These are phyloP conservation scores for Meles meles DNA, from an alignment of 2,113 vertebrate genomes.

Conservation along the genomic window DNA sequence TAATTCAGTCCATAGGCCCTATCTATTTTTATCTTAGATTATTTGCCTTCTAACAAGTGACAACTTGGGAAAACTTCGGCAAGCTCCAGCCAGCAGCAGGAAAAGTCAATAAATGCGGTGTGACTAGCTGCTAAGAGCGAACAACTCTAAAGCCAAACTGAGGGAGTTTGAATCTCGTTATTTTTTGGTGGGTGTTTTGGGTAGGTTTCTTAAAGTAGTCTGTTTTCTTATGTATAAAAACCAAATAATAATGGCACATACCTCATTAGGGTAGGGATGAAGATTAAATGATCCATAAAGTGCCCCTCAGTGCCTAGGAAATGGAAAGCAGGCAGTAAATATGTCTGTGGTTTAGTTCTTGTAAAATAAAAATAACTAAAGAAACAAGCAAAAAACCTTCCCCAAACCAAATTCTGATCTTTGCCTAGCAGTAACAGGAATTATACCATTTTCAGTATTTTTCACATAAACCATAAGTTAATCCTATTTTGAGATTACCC, in stretches of 20 bases:
- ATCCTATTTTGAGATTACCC: not conserved
- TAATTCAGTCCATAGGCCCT: not conserved
- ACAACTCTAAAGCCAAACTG: not conserved
- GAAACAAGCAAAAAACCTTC: not conserved
- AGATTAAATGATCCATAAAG: not conserved
- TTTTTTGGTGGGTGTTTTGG: not conserved
- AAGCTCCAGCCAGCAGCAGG: not conserved
- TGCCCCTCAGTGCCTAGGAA: not conserved
- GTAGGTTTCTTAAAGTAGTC: not conserved
- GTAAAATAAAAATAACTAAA: not conserved
- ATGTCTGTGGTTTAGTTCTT: not conserved
- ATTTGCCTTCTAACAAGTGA: not conserved
- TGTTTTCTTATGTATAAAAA: not conserved
- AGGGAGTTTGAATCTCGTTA: not conserved
- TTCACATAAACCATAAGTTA: not conserved
- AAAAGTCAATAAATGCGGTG: not conserved
- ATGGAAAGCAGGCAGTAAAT: not conserved
- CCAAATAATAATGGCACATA: not conserved
- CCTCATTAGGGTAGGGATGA: not conserved
- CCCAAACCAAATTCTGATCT: not conserved
- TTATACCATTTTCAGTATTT: not conserved
- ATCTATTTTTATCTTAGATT: not conserved
- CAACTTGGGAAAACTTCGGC: not conserved
- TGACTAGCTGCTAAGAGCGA: not conserved
- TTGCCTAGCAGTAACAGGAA: not conserved